Evolutionary conservation across 2,113 vertebrate genomes (phyloP), one percentile per base, ranked within the genome.

Genomic region (Gallinago media): DNA sequence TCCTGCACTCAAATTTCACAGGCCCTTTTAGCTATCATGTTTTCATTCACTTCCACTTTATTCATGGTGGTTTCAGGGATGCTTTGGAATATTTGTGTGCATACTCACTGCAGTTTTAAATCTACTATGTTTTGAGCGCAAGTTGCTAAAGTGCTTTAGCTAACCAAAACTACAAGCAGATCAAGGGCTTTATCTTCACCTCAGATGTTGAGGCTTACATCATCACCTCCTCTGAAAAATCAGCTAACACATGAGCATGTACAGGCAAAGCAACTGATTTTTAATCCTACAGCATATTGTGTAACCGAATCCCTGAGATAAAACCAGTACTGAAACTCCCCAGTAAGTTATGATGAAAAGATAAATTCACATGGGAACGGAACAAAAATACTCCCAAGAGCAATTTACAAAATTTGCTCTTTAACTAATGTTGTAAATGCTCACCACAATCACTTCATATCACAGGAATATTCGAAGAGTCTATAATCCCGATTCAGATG

Each of bases 131-230:
- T 83, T 86, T n/a, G 25, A 92, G 38, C 11, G 25, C 36, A 65
- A 81, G 72, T 23, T 58, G 36, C 52, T 72, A 6, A 85, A 93
- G 38, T 27, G 49, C 47, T 71, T 89, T 59, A 85, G 77, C 70
- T 56, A 94, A 92, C 40, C 78, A 66, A 91, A 96, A 80, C 71
- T 66, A 68, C 40, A 61, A 40, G 79, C 75, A 85, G 71, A 80
- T 36, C 68, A 78, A 90, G 67, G 74, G 70, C 44, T 94, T 90
- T 94, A 92, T 68, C 71, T 88, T 68, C 47, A 75, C 12, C 67
- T 93, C 85, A 79, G 78, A 91, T 59, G 56, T 34, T 15, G 9
- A 63, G 62, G 58, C 56, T 94, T 89, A 91, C 88, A 85, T 94
- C 84, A 95, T 31, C 73, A 79, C 25, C 3, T 84, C 54, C 78